Evolutionary conservation across 2,888 invertebrate species (phyloP), one percentile per base, ranked within the genome.

Genomic region (Leucoptera coffeella): DNA sequence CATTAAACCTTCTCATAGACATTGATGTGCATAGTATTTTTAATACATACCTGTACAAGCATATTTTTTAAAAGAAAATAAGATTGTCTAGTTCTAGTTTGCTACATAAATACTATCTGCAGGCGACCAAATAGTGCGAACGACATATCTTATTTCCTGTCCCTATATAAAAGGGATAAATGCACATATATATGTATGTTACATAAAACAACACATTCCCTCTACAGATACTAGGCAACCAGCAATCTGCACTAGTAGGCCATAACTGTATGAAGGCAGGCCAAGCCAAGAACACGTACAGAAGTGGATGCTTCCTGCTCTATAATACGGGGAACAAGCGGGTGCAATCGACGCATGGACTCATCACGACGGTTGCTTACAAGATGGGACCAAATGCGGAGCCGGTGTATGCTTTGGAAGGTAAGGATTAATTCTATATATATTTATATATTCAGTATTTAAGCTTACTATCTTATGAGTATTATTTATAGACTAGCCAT

Each of bases 351-450:
- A 78, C 86, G 0, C 84, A 88, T 41, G 94, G 94, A 0, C 69
- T 95, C 3, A 61, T 95, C 10, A 93, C 93, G 1, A 95, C 95
- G 0, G 82, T 95, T 1, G 94, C 88, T 0, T 96, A 91, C 53
- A 80, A 90, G 50, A 69, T 97, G 39, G 97, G 97, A 0, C 82
- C 81, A 3, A 65, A 83, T 14, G 73, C 77, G 9, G 85, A 88
- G 0, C 77, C 87, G 0, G 78, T 85, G 0, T 99, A 96, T 47
- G 97, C 97, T 0, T 59, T 99, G n/a, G 99, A 99, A 76, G 97
- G 78, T 75, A 48, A 25, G 11, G 7, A 12, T 15, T 3, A 7
- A n/a, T 7, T 13, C 23, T 13, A 12, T 3, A 23, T 12, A 23
- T 4, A 9, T 32, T 14, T 32, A 13, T 22, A 22, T 22, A 19